These are phyloP conservation scores for Hoplias malabaricus DNA, from an alignment of 2,113 vertebrate species.

Conservation along the genomic window DNA sequence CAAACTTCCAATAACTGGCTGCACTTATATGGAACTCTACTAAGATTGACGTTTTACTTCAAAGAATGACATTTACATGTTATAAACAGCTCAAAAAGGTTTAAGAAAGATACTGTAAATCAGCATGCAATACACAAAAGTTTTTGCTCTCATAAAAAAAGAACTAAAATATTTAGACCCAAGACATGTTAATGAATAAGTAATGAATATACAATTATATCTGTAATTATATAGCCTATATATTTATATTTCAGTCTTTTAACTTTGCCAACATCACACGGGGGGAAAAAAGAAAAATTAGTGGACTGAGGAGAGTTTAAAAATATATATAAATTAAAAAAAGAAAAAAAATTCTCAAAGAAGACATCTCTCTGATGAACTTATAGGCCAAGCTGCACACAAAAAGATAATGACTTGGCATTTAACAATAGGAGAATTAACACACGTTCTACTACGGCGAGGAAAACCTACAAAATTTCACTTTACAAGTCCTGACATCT, in stretches of 20 bases:
- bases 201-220: conserved; percentile 61
- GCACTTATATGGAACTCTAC: conserved; percentile 38
- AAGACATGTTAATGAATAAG: conserved; percentile 71
- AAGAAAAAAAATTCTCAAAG: conserved; percentile 3
- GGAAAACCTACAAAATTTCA: conserved; percentile 7
- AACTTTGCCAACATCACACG: conserved; percentile 47
- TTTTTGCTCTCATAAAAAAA: conserved; percentile 83
- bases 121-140: conserved; percentile 97
- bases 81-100: conserved; percentile 88
- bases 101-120: conserved; percentile 88
- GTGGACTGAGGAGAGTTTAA: conserved; percentile 23
- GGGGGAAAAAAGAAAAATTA: conserved; percentile 34
- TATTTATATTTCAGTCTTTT: conserved; percentile 54
- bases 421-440: conserved; percentile 16
- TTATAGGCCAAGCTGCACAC: not conserved
- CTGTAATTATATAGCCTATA: conserved; percentile 48
- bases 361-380: conserved; percentile 11
- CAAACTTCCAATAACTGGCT: conserved; percentile 28
- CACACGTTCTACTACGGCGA: conserved; percentile 20
- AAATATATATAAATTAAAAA: not conserved
- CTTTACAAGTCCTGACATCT: conserved; percentile 17
- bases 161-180: conserved; percentile 62
- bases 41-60: conserved; percentile 32
- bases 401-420: conserved; percentile 9
- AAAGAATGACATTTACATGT: conserved; percentile 85